Evolutionary conservation across 2,113 vertebrate genomes (phyloP).

Genomic region (Speoplatyrhinus poulsoni): DNA sequence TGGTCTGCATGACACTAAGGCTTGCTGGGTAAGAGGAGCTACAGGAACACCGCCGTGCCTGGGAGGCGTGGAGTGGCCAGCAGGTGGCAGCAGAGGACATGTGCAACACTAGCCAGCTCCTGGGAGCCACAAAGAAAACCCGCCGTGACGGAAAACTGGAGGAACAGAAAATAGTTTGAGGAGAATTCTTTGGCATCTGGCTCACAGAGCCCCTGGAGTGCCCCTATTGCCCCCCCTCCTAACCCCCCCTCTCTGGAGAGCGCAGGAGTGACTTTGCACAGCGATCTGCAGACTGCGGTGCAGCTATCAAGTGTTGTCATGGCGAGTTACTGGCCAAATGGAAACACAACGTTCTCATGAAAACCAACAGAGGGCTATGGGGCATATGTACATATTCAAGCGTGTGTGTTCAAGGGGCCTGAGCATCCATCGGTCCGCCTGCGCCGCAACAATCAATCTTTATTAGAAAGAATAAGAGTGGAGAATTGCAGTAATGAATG

Average conservation of each 20-base stretch:
- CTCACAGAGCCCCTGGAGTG: constrained; percentile 50
- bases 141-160: constrained; percentile 18
- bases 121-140: not conserved
- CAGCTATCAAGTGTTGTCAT: constrained; percentile 76
- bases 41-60: no score
- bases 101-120: no score
- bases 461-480: constrained; percentile 78
- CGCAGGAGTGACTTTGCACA: constrained; percentile 78
- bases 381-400: constrained; percentile 79
- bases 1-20: no score
- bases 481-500: constrained; percentile 87
- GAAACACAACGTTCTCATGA: constrained; percentile 71
- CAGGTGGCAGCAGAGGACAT: no score
- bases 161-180: constrained; percentile 36
- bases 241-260: constrained; percentile 40
- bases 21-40: no score
- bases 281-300: constrained; percentile 65
- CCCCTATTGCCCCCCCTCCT: constrained; percentile 29
- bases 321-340: constrained; percentile 68
- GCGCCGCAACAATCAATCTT: constrained; percentile 78
- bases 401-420: constrained; percentile 78
- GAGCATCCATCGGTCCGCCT: constrained; percentile 49
- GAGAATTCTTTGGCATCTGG: constrained; percentile 44
- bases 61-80: no score
- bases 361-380: constrained; percentile 78